Evolutionary conservation across 2,888 invertebrate genomes (phyloP), one percentile per base, ranked within the genome.

Genomic region (Labia minor): DNA sequence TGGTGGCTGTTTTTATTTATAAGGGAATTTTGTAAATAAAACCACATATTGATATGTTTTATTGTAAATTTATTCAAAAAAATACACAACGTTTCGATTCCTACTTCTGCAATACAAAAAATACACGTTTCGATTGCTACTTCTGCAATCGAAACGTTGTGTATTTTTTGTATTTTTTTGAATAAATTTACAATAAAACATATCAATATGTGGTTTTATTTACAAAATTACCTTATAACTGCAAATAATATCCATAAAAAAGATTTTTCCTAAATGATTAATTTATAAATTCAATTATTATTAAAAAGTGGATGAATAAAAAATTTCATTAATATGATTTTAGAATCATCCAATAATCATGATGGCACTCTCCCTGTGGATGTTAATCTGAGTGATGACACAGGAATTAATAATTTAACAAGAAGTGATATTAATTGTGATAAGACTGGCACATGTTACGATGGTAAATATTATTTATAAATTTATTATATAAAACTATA

Each of bases 391-490:
- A 87, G 88, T 65, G 88, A 89, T 77, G 90, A 90, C 75, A 83
- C 87, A 3, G 83, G 78, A 69, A 74, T 88, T 71, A 90, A 84
- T 77, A 90, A 90, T 75, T 78, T 89, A 72, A 89, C 89, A 2
- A 83, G 88, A 72, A 86, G 84, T 73, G 89, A 90, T 75, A 88
- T 89, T 65, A 93, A 94, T 79, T 95, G 95, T 77, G 95, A 95
- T 79, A 92, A 92, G 76, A 93, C 92, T 67, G 95, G 95, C 76
- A 94, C 94, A 71, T 95, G 95, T 76, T 95, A 95, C 75, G 92
- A 95, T 79, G 94, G 94, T 94, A 82, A 82, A 78, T 72, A 70
- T 61, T n/a, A n/a, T n/a, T n/a, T n/a, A n/a, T n/a, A n/a, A n/a
- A n/a, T n/a, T n/a, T 21, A 26, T 61, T 37, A 2, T 65, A 21